Evolutionary conservation across 2,888 invertebrate species (phyloP), one percentile per base, ranked within the genome.

Genomic region (Leucophora obtusa): DNA sequence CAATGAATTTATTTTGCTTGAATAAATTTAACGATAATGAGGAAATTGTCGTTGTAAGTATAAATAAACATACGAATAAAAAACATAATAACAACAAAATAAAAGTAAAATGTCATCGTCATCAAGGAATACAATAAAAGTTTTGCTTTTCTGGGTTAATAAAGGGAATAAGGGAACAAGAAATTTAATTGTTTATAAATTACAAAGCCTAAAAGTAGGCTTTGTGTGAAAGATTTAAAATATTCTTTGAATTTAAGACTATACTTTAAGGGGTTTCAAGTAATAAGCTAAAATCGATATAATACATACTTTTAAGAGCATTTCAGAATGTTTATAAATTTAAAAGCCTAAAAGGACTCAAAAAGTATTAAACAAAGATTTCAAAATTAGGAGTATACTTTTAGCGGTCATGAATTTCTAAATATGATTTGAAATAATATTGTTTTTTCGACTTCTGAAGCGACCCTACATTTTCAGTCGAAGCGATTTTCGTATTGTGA

Each of bases 21-120:
- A 89, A 89, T 89, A 89, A 89, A 88, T 89, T 89, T 89, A 89
- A 89, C 89, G 89, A 88, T 89, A 89, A 89, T 89, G 88, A 88
- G 88, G 87, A 88, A 88, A 89, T 88, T 82, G 84, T 84, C 84
- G 83, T 84, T 83, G 83, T 82, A 83, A 81, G 72, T 76, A 72
- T 73, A 50, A 70, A 69, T 65, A 51, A 69, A 59, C 50, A 60
- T 17, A 60, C 35, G n/a, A 6, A 69, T 59, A 80, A 75, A 76
- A 43, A 24, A 18, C 54, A 58, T 50, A 62, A 54, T 66, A 53
- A 43, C 62, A 60, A 53, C 50, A 66, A 54, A 74, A 60, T 59
- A 60, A 78, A 72, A 80, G 51, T 68, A 71, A 76, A 80, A 63
- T 72, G 75, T 69, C 80, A 76, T 72, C 47, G 80, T 69, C 72